phyloP scores from a whole-genome alignment of 2,888 invertebrate species.

The Azorinus chamasolen region DNA sequence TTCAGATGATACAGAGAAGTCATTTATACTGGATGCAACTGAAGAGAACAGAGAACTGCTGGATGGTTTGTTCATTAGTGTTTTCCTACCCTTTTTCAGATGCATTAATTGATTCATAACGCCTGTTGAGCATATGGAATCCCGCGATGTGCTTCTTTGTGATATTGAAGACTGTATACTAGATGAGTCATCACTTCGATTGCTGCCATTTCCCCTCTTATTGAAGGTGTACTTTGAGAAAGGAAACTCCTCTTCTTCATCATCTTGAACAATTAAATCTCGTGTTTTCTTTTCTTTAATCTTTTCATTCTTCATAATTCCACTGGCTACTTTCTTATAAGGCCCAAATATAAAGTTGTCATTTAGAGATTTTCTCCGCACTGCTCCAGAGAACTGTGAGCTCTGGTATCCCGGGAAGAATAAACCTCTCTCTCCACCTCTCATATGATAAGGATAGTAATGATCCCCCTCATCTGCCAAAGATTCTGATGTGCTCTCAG shows the following conservation, averaged over 20 bases:
- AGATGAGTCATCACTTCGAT: slow-evolving; percentile 12
- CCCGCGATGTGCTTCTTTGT: slow-evolving; percentile 30
- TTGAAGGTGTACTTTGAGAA: slow-evolving; percentile 74
- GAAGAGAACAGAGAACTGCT: slow-evolving; percentile 54
- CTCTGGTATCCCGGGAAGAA: too few species aligned
- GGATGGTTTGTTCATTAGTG: slow-evolving; percentile 26
- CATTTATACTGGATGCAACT: slow-evolving; percentile 39
- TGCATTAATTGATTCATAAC: slow-evolving; percentile 49
- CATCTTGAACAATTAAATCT: slow-evolving; percentile 77
- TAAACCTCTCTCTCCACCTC: too few species aligned
- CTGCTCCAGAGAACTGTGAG: too few species aligned
- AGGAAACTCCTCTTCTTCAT: slow-evolving; percentile 74
- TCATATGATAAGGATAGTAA: background rate
- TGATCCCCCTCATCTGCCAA: too few species aligned
- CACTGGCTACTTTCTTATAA: too few species aligned
- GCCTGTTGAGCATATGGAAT: slow-evolving; percentile 49
- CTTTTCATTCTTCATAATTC: too few species aligned
- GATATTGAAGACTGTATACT: slow-evolving; percentile 40
- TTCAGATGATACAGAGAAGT: slow-evolving; percentile 7
- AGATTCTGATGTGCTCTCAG: too few species aligned
- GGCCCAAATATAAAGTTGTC: too few species aligned
- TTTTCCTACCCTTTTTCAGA: slow-evolving; percentile 24
- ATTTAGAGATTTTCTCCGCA: too few species aligned
- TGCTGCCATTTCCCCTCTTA: slow-evolving; percentile 46
- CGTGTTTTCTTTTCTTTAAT: slow-evolving; percentile 29